Percentiles rank a stretch among this genome's conserved stretches.
Evolutionary conservation across 2,888 invertebrate species (phyloP).

Genomic region (Asteroscopus sphinx): DNA sequence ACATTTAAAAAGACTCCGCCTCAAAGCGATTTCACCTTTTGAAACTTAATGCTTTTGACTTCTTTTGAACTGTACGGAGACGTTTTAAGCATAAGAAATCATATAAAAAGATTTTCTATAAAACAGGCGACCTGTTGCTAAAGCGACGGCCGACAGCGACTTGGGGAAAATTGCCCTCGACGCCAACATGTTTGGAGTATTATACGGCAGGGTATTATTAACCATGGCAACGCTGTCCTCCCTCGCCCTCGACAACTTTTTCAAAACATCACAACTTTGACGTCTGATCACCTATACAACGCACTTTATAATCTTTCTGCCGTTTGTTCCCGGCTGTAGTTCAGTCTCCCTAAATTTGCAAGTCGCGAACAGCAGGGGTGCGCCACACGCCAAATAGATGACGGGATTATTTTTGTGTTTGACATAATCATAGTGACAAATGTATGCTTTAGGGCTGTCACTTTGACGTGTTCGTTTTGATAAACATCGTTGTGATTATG

Average conservation of each 20-base stretch:
- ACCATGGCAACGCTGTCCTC: slow-evolving; percentile 81
- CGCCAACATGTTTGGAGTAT: slow-evolving; percentile 69
- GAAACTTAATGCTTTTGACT: slow-evolving; percentile 67
- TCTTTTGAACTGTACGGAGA: slow-evolving; percentile 64
- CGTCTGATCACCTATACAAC: slow-evolving; percentile 86
- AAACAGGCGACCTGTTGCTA: slow-evolving; percentile 81
- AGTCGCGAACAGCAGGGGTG: slow-evolving; percentile 82
- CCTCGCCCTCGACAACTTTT: slow-evolving; percentile 80
- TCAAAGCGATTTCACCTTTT: slow-evolving; percentile 69
- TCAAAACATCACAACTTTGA: slow-evolving; percentile 82
- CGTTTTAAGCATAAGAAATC: slow-evolving; percentile 69
- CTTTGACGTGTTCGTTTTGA: slow-evolving; percentile 75
- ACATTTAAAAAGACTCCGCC: slow-evolving; percentile 58
- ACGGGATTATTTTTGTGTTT: slow-evolving; percentile 90
- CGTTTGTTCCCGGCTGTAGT: slow-evolving; percentile 70
- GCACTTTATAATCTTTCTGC: slow-evolving; percentile 83
- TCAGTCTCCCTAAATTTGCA: slow-evolving; percentile 84
- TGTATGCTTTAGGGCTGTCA: slow-evolving; percentile 85
- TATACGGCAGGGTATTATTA: slow-evolving; percentile 81
- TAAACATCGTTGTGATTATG: slow-evolving; percentile 63
- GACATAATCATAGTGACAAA: slow-evolving; percentile 90
- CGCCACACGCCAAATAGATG: slow-evolving; percentile 86
- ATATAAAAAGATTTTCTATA: slow-evolving; percentile 72
- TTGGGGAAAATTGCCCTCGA: slow-evolving; percentile 65
- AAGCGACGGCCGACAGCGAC: slow-evolving; percentile 65